Evolutionary conservation across 1,140 invertebrate genomes (phyloP).

Genomic region (Limonius californicus): DNA sequence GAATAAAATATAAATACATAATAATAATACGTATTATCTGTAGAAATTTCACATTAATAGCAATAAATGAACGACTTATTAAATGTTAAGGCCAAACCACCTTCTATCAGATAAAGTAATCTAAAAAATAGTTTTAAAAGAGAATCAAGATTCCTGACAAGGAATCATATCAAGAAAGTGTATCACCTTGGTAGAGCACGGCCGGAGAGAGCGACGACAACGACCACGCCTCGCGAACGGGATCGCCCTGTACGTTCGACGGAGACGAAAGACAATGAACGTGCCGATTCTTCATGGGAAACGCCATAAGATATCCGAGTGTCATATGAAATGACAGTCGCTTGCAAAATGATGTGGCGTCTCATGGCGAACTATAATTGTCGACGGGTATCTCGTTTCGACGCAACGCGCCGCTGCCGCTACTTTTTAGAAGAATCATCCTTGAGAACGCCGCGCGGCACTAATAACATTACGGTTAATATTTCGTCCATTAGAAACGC

Average conservation of each 20-base stretch:
- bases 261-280: background rate
- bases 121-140: conserved; percentile 20
- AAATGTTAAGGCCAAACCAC: conserved; percentile 28
- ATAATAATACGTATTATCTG: too few species aligned
- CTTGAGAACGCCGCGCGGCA: background rate
- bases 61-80: conserved; percentile 20
- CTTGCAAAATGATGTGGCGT: conserved; percentile 19
- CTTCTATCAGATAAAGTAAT: conserved; percentile 20
- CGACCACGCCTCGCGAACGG: conserved; percentile 23
- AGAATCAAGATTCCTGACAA: conserved; percentile 28
- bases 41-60: background rate
- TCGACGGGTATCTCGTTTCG: conserved; percentile 3
- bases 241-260: background rate
- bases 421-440: background rate
- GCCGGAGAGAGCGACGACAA: conserved; percentile 15
- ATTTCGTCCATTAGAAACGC: background rate
- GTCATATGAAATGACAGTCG: conserved; percentile 17
- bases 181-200: conserved; percentile 25
- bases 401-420: background rate
- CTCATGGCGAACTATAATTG: conserved; percentile 20
- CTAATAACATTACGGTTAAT: conserved; percentile 7
- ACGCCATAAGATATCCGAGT: conserved; percentile 8
- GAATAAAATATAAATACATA: too few species aligned
- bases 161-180: conserved; percentile 27
- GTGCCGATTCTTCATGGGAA: background rate